Evolutionary conservation across 2,113 vertebrate genomes (phyloP).

Genomic region (Cromileptes altivelis): DNA sequence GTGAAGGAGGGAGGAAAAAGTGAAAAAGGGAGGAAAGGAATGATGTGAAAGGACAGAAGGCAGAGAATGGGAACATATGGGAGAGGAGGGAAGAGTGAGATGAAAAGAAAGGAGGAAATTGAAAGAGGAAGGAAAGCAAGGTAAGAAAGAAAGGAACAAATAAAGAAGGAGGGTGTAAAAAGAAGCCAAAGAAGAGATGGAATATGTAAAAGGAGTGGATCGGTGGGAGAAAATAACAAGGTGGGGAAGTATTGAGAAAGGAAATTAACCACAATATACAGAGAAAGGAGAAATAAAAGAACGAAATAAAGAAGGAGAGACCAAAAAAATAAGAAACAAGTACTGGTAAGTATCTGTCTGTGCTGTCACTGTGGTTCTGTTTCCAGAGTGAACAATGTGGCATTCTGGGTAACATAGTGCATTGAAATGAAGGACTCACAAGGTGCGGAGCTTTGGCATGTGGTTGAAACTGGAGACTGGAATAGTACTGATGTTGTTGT

Average conservation of each 20-base stretch:
- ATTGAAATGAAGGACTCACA: conserved; percentile 83
- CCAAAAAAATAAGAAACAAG: not conserved
- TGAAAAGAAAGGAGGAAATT: not conserved
- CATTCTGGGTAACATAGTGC: conserved; percentile 43
- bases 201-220: not conserved
- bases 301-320: too few relatives aligned
- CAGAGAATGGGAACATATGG: too few relatives aligned
- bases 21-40: not conserved
- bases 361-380: not conserved
- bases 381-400: not conserved
- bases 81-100: not conserved
- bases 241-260: not conserved
- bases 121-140: not conserved
- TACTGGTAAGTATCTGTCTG: not conserved
- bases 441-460: conserved; percentile 90
- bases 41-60: too few relatives aligned
- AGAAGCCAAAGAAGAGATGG: not conserved
- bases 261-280: not conserved
- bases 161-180: not conserved
- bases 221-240: too few relatives aligned
- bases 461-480: conserved; percentile 92
- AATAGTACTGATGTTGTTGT: conserved; percentile 94
- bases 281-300: not conserved
- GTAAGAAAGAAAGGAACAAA: not conserved
- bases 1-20: not conserved